Conservation (phyloP, 2,888 invertebrate species). For the Zaprionus obscuricornis region DNA sequence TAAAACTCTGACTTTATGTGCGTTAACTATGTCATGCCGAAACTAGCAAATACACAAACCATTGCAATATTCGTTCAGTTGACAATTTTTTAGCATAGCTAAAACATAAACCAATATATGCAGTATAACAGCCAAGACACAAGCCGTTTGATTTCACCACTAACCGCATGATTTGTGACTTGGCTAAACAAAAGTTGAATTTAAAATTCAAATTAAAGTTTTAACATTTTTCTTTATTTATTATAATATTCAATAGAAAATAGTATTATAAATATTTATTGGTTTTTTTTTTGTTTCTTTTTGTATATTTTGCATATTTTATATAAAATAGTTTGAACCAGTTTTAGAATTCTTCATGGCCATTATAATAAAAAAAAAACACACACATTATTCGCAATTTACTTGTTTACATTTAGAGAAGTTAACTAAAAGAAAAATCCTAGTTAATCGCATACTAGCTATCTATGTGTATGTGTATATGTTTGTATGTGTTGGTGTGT, state of each 20-base stretch:
- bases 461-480: slow-evolving; percentile 2
- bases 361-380: slow-evolving; percentile 23
- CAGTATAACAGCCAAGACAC: neutral
- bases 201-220: neutral
- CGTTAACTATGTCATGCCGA: no score
- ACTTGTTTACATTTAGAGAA: no score
- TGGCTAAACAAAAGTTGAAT: neutral
- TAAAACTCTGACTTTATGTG: no score
- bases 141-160: neutral
- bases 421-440: no score
- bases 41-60: neutral
- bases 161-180: neutral
- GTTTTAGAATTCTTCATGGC: slow-evolving; percentile 41
- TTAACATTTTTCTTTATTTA: no score
- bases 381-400: slow-evolving; percentile 25
- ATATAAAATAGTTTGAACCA: slow-evolving; percentile 31
- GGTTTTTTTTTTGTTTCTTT: slow-evolving; percentile 23
- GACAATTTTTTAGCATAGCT: neutral
- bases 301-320: slow-evolving; percentile 28
- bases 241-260: neutral
- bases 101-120: no score
- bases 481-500: slow-evolving; percentile 4
- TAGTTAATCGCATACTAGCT: no score
- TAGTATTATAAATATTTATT: neutral
- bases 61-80: neutral